These are phyloP conservation scores for Sminthopsis crassicaudata DNA, from an alignment of 2,113 vertebrate species.

Conservation along the genomic window DNA sequence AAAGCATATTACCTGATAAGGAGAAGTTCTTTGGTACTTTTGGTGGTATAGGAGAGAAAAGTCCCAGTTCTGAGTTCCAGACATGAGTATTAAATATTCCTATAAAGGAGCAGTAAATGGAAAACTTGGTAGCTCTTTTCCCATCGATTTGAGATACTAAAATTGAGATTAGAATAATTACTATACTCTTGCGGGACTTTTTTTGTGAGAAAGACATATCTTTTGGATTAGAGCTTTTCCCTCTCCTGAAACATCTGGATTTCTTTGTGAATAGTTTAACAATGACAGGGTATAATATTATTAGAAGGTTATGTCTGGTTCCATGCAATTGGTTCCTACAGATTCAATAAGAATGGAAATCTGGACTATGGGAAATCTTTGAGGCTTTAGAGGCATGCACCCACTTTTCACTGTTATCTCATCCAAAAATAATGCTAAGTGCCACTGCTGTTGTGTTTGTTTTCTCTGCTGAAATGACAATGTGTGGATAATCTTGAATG, in stretches of 20 bases:
- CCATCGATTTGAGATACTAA: not conserved
- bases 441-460: not conserved
- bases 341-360: slow-evolving; percentile 54
- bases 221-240: not conserved
- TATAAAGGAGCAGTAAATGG: not conserved
- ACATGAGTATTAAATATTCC: not conserved
- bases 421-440: slow-evolving; percentile 51
- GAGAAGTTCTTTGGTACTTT: not conserved
- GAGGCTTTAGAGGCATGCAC: slow-evolving; percentile 29
- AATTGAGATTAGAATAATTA: slow-evolving; percentile 4
- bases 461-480: slow-evolving; percentile 50
- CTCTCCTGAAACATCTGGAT: slow-evolving; percentile 57
- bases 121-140: not conserved
- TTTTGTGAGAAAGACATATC: not conserved
- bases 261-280: not conserved
- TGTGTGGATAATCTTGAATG: not conserved
- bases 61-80: slow-evolving; percentile 10
- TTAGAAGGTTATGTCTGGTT: not conserved
- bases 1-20: not conserved
- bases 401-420: slow-evolving; percentile 23
- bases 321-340: slow-evolving; percentile 53
- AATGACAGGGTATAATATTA: not conserved
- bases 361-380: slow-evolving; percentile 56
- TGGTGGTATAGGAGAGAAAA: not conserved
- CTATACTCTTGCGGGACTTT: not conserved